Conservation (phyloP, 1,140 invertebrate species). For the Coelopa frigida region DNA sequence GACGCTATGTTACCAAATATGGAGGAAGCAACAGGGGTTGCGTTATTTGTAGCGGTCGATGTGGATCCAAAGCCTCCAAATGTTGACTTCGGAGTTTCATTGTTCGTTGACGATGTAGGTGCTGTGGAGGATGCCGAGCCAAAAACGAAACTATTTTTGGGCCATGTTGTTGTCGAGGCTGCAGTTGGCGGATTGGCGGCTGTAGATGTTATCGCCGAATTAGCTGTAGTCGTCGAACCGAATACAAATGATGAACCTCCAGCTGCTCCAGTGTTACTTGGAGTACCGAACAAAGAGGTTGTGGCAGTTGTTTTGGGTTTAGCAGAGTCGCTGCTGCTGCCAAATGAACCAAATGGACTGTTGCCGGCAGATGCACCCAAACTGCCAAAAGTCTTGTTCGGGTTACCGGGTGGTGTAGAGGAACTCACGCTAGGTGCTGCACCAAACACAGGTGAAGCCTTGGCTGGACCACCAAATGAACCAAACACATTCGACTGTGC, state of each 20-base stretch:
- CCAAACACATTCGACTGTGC: slow-evolving; percentile 13
- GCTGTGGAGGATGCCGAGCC: slow-evolving; percentile 6
- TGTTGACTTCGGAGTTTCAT: slow-evolving; percentile 9
- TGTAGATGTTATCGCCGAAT: neutral
- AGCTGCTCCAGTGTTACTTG: no score
- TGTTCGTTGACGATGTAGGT: slow-evolving; percentile 4
- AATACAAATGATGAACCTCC: slow-evolving; percentile 7
- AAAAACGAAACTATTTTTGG: slow-evolving; percentile 13
- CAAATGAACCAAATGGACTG: slow-evolving; percentile 8
- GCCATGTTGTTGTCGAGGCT: slow-evolving; percentile 1
- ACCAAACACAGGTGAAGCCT: slow-evolving; percentile 6
- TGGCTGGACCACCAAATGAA: slow-evolving; percentile 2
- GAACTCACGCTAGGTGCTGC: slow-evolving; percentile 10
- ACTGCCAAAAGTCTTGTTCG: neutral
- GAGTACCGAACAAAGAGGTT: no score
- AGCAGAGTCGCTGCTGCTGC: neutral
- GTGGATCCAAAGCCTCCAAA: slow-evolving; percentile 14
- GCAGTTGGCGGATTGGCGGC: neutral
- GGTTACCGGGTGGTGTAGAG: neutral
- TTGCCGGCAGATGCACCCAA: neutral
- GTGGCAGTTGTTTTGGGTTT: no score
- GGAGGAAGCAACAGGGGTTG: slow-evolving; percentile 15
- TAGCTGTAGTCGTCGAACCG: neutral
- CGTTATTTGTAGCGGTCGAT: slow-evolving; percentile 8
- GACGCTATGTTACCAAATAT: slow-evolving; percentile 3